Percentiles rank a stretch among this genome's conserved stretches.
phyloP scores from a whole-genome alignment of 2,888 invertebrate species.

The Lepas anatifera region DNA sequence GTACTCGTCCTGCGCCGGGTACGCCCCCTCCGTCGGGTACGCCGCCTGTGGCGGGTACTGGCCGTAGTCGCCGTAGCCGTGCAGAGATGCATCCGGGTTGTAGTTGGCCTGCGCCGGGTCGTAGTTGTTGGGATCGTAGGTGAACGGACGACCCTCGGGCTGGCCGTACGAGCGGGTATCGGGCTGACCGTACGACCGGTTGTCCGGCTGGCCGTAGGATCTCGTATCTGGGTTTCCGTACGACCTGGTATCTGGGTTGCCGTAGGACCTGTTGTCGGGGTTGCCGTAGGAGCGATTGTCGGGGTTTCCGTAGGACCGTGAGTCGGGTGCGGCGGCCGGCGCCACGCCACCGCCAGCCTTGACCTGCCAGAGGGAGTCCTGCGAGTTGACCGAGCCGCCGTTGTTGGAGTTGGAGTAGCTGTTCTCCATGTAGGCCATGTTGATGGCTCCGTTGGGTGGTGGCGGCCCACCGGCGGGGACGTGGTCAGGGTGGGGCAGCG shows the following conservation, averaged over 20 bases:
- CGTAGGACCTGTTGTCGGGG: slow-evolving; percentile 24
- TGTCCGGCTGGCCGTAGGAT: slow-evolving; percentile 22
- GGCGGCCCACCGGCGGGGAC: background rate
- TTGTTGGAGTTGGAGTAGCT: slow-evolving; percentile 88
- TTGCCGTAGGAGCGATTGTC: slow-evolving; percentile 14
- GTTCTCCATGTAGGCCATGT: slow-evolving; percentile 80
- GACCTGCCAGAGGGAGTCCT: slow-evolving; percentile 88
- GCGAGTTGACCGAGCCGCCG: slow-evolving; percentile 89
- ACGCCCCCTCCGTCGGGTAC: slow-evolving; percentile 15
- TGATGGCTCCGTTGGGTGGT: slow-evolving; percentile 41
- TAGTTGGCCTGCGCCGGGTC: slow-evolving; percentile 27
- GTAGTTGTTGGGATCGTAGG: slow-evolving; percentile 25
- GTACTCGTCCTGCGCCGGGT: slow-evolving; percentile 30
- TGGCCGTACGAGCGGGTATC: slow-evolving; percentile 24
- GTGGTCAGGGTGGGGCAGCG: background rate
- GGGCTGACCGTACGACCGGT: slow-evolving; percentile 56
- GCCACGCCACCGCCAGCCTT: slow-evolving; percentile 43
- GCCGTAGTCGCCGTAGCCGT: slow-evolving; percentile 66
- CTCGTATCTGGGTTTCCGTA: slow-evolving; percentile 19
- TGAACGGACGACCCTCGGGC: slow-evolving; percentile 25
- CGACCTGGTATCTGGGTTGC: slow-evolving; percentile 16
- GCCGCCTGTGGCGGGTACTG: slow-evolving; percentile 50
- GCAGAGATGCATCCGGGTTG: slow-evolving; percentile 38
- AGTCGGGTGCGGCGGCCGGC: background rate
- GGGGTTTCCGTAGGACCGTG: slow-evolving; percentile 17